Evolutionary conservation across 92 coral and sea anemone species (phyloP), one percentile per base, ranked within the genome.

Genomic region (Epizoanthus ramosus): DNA sequence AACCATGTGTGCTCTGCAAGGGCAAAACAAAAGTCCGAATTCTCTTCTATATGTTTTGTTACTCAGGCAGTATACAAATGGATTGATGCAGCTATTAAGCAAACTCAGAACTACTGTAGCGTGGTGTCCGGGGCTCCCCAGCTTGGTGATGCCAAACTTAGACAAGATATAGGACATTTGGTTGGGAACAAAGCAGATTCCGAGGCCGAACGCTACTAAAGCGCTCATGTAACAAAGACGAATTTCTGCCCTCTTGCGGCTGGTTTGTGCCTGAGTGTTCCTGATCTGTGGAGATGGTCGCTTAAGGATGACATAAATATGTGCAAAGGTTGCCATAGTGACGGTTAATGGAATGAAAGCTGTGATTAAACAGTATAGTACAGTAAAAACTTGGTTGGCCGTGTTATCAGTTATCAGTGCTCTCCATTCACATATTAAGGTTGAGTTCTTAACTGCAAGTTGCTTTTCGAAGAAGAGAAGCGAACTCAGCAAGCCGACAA

Each of bases 61-160:
- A 65, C 82, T 77, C 33, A 77, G 37, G 21, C 82, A 77, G 24
- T 77, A 77, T 8, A 77, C 41, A n/a, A 77, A 61, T 5, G 82
- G 82, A 37, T 77, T 77, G 23, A 77, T 61, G 28, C 82, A 77
- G 68, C 82, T 77, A 69, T 77, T 77, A 39, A 77, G 59, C 21
- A 77, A 39, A 61, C 82, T 60, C 37, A 77, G 57, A 5, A 77
- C 82, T 0, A 61, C 82, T 39, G 82, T 77, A 43, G 18, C 41
- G 41, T 77, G 82, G 71, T 77, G 82, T 13, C 82, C 82, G 24
- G 82, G 71, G 59, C 71, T 77, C 45, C 82, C 82, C 35, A 77
- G 70, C 24, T 21, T 43, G 8, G 82, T 77, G 22, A 77, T 8
- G 8, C 71, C 82, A 65, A 77, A 77, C 71, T 77, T 77, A 18